phyloP scores from a whole-genome alignment of 2,888 invertebrate species.

The Dasypolia templi region DNA sequence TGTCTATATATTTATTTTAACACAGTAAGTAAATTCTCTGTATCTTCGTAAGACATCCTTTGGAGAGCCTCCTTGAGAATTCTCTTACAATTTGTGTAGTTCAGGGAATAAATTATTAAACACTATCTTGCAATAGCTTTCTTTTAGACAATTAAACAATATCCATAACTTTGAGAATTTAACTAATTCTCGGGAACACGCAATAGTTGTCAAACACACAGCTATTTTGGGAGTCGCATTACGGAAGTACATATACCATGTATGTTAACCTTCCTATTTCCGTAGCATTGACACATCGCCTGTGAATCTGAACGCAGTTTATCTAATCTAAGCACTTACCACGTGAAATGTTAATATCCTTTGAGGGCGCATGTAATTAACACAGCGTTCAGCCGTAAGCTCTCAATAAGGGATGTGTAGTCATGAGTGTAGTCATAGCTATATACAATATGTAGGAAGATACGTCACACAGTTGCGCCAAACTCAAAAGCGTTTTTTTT shows the following conservation, averaged over 20 bases:
- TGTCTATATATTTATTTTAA: too few relatives aligned
- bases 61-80: too few relatives aligned
- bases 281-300: constrained; percentile 21
- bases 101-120: too few relatives aligned
- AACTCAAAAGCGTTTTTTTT: too few relatives aligned
- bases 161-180: too few relatives aligned
- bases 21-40: too few relatives aligned
- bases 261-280: constrained; percentile 7
- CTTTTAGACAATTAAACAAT: too few relatives aligned
- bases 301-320: constrained; percentile 25
- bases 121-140: too few relatives aligned
- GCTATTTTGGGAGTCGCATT: not conserved
- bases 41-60: too few relatives aligned
- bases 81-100: too few relatives aligned
- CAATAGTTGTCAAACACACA: not conserved
- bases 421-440: constrained; percentile 1
- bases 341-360: constrained; percentile 43
- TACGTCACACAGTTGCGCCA: not conserved
- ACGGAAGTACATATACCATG: constrained; percentile 25
- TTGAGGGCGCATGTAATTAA: constrained; percentile 48
- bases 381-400: constrained; percentile 28
- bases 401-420: constrained; percentile 21
- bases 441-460: not conserved
- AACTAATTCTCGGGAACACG: too few relatives aligned
- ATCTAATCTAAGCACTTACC: constrained; percentile 43